Evolutionary conservation across 1,140 invertebrate genomes (phyloP).

Genomic region (Drosophila pandora): DNA sequence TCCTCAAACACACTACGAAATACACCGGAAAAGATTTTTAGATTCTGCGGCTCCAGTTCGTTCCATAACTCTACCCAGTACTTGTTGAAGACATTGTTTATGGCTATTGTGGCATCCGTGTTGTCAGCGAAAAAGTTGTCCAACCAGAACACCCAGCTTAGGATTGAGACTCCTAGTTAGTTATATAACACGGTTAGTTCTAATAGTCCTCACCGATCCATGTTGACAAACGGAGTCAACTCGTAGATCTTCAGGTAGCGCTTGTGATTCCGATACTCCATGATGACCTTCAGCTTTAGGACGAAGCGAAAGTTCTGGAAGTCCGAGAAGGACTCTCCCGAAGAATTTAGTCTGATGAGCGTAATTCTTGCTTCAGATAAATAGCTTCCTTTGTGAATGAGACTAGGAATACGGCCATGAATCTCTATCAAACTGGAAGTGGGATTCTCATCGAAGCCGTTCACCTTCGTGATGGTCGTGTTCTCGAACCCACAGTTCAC

Average conservation of each 20-base stretch:
- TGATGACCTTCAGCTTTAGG: constrained; percentile 49
- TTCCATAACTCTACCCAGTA: constrained; percentile 69
- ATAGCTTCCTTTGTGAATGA: constrained; percentile 52
- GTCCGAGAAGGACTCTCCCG: constrained; percentile 49
- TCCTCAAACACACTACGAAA: constrained; percentile 44
- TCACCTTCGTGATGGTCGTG: constrained; percentile 53
- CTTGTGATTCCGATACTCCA: constrained; percentile 58
- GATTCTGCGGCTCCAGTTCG: constrained; percentile 53
- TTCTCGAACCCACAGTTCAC: constrained; percentile 65
- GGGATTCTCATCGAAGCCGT: constrained; percentile 50
- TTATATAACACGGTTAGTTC: background rate
- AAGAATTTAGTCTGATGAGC: constrained; percentile 28
- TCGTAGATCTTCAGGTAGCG: constrained; percentile 57
- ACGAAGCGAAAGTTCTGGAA: constrained; percentile 57
- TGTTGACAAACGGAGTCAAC: constrained; percentile 36
- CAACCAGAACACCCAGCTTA: constrained; percentile 49
- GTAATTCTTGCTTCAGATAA: constrained; percentile 21
- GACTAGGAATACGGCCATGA: constrained; percentile 53
- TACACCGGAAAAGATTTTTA: constrained; percentile 38
- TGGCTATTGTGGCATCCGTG: constrained; percentile 46
- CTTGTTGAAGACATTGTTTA: constrained; percentile 53
- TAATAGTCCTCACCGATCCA: constrained; percentile 43
- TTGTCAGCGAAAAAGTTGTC: constrained; percentile 58
- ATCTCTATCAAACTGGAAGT: constrained; percentile 46
- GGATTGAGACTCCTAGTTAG: background rate